Base-by-base conservation (phyloP, 2,888 invertebrate genomes). In the Ceramica pisi region DNA sequence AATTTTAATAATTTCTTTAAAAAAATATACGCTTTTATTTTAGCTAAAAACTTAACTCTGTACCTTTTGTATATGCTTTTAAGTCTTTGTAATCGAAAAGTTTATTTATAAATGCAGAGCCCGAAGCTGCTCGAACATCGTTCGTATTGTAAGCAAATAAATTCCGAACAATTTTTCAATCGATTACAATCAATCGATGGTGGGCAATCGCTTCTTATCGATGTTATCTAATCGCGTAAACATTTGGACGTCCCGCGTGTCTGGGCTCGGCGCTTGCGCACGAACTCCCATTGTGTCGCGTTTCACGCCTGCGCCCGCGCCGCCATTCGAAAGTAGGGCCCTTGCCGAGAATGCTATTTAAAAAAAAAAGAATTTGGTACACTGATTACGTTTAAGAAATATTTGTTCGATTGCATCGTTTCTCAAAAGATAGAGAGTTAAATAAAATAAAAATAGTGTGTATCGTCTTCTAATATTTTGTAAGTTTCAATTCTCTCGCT, bases 171-270 rank as follows among this genome's bases (percentile, higher is more conserved):
- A 86, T 85, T 85, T 87, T 87, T 86, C 69, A 85, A 80, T 82
- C 83, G 83, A 84, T 86, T 87, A 83, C 84, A 87, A 89, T 91
- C 88, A 83, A 89, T 88, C 77, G 88, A 90, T 89, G 82, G 86
- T 88, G 84, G 86, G 84, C 90, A 87, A 89, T 89, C 86, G 90
- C 77, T 71, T 88, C 87, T 87, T 88, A 90, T 90, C 88, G 90
- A 91, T 91, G 87, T 83, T 88, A 90, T 92, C 92, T 90, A 87
- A 89, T 88, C 92, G 92, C 92, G 92, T 94, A 94, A 94, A 94
- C 93, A 94, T 94, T 94, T 92, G 90, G 93, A 94, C 92, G 90
- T 88, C 79, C 85, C 84, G 87, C 86, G 88, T 84, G 88, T 84
- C 71, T 82, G 82, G 69, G 84, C 81, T 76, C 84, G 76, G 61